Evolutionary conservation across 2,797 vertebrate genomes (phyloP), one percentile per base, ranked within the genome.

Genomic region (Notoglanidium macrostoma): DNA sequence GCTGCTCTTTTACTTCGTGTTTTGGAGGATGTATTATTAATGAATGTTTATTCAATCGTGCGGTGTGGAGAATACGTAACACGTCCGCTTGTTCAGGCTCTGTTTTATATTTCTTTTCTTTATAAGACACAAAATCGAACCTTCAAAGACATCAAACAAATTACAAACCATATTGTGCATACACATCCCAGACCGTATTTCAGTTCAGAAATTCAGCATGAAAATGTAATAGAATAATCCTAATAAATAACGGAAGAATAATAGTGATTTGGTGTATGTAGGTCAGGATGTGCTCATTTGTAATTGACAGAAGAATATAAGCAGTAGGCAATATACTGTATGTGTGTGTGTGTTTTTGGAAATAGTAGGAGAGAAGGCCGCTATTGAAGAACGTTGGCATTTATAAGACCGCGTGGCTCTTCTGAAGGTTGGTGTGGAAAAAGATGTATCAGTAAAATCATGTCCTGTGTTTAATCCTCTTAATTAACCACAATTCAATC

Each of bases 71-170:
- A 81, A 81, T 63, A 63, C 57, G 46, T 26, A 73, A 73, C 35
- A 44, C 5, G 2, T 67, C 14, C 1, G 26, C 15, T 65, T 5
- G 3, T 17, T 65, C 23, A 3, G 11, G 12, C 40, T 51, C 26
- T 19, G 12, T 49, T 51, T 67, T 51, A 61, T 1, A 67, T 67
- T 67, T 83, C 80, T 46, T 65, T 9, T 67, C 4, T 65, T 63
- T 65, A 81, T 81, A 63, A 81, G 35, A 46, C 57, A 19, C 17
- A 63, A 65, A 65, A 80, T 80, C 55, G 11, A 82, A 81, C 57
- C 23, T 19, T 82, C 7, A 9, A 1, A 4, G 40, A 17, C 26
- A 80, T 63, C 11, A 35, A 68, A 32, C 59, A 32, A 67, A 67
- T 29, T 67, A 67, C n/a, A 67, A 15, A 67, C 10, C 19, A 2